A percentile compares a stretch with the other conserved stretches of the same genome.
Conservation (phyloP, 2,888 invertebrate genomes). For the Pachliopta kotzebuea region DNA sequence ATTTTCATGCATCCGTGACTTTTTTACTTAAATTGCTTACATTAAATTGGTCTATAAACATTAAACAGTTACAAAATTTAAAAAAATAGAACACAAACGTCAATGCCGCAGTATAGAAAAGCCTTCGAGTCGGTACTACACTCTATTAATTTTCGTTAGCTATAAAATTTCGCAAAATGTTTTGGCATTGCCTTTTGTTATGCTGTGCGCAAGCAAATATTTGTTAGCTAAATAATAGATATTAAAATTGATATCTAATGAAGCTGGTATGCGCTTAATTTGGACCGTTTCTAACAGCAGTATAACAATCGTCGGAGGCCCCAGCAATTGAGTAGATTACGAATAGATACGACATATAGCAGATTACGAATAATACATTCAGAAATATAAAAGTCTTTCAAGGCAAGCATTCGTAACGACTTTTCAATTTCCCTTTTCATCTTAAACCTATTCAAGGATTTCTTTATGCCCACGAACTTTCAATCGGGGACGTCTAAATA, state of each 20-base stretch:
- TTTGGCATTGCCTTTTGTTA: slow-evolving; percentile 30
- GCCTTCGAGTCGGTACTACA: slow-evolving; percentile 47
- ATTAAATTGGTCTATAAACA: slow-evolving; percentile 48
- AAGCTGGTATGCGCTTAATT: slow-evolving; percentile 29
- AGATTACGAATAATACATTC: slow-evolving; percentile 59
- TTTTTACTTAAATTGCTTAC: slow-evolving; percentile 50
- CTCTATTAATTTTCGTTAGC: slow-evolving; percentile 53
- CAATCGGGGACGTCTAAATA: slow-evolving; percentile 61
- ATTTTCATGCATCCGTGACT: slow-evolving; percentile 62
- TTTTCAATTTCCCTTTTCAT: slow-evolving; percentile 74
- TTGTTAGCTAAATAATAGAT: not conserved
- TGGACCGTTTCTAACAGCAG: slow-evolving; percentile 19
- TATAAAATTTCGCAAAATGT: slow-evolving; percentile 58
- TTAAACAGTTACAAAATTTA: slow-evolving; percentile 26
- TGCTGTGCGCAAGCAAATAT: slow-evolving; percentile 29
- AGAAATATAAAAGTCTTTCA: slow-evolving; percentile 63
- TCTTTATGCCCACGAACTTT: slow-evolving; percentile 55
- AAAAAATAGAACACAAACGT: slow-evolving; percentile 41
- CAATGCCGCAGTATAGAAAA: slow-evolving; percentile 65
- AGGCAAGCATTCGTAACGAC: slow-evolving; percentile 63
- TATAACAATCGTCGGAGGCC: slow-evolving; percentile 30
- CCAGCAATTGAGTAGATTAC: slow-evolving; percentile 33
- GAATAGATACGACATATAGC: no score
- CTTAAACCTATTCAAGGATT: slow-evolving; percentile 68
- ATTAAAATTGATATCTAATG: slow-evolving; percentile 6